Conservation (phyloP, 2,113 vertebrate genomes). For the Phoxinus phoxinus region DNA sequence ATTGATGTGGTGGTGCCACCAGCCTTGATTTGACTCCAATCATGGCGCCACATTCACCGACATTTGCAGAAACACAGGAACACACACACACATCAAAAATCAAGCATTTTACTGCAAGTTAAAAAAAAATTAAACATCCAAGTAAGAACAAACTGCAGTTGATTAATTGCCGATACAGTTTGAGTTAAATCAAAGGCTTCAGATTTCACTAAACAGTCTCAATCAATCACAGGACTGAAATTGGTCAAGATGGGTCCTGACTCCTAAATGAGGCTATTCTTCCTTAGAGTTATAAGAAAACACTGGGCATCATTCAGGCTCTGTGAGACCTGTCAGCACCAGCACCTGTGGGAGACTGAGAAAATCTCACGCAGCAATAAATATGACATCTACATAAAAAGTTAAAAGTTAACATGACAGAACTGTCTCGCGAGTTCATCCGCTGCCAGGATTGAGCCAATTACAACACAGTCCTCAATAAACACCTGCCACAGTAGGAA, state of each 20-base stretch:
- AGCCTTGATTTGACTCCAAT: slow-evolving; percentile 23
- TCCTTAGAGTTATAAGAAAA: not conserved
- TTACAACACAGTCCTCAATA: not conserved
- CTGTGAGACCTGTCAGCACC: not conserved
- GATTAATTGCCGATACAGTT: not conserved
- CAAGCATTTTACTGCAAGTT: not conserved
- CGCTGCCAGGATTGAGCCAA: not conserved
- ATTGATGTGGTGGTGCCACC: slow-evolving; percentile 44
- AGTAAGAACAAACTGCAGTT: not conserved
- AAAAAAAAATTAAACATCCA: too few species aligned
- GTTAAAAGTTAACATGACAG: not conserved
- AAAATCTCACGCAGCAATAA: slow-evolving; percentile 1
- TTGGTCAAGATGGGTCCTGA: not conserved
- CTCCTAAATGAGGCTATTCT: not conserved
- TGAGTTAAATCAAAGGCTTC: not conserved
- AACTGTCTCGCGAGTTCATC: not conserved
- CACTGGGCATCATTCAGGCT: not conserved
- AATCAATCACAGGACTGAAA: not conserved
- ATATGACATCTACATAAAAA: not conserved
- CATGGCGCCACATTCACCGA: not conserved
- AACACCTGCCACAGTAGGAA: slow-evolving; percentile 12
- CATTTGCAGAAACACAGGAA: not conserved
- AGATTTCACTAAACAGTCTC: not conserved
- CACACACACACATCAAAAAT: not conserved
- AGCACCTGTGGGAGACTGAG: not conserved